Evolutionary conservation across 2,797 vertebrate genomes (phyloP).

Genomic region (Columba guinea): DNA sequence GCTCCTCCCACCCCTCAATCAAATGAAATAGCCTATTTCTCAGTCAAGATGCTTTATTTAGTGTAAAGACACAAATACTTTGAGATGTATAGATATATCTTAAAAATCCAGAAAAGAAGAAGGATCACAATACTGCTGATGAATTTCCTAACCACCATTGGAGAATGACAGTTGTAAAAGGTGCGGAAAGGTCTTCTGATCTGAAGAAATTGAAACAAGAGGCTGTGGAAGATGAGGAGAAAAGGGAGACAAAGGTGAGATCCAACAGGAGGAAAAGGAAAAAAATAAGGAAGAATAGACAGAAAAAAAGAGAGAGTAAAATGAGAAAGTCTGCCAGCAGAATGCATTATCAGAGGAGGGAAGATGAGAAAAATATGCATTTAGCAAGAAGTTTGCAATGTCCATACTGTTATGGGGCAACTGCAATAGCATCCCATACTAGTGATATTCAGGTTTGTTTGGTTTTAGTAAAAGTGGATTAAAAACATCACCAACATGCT

Average conservation of each 20-base stretch:
- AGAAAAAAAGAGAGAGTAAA: neutral
- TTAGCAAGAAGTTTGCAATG: neutral
- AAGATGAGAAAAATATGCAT: neutral
- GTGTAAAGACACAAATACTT: neutral
- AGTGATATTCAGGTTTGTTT: neutral
- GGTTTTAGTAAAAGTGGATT: neutral
- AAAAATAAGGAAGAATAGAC: neutral
- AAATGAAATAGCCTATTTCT: neutral
- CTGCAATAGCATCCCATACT: neutral
- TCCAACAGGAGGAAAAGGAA: accelerated
- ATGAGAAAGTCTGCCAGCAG: neutral
- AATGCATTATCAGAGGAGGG: neutral
- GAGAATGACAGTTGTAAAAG: neutral
- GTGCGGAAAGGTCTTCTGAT: neutral
- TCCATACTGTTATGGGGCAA: neutral
- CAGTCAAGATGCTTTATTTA: neutral
- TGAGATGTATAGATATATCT: neutral
- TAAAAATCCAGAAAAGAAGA: neutral
- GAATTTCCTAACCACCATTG: neutral
- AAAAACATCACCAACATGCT: neutral
- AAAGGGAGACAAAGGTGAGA: neutral
- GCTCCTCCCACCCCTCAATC: neutral
- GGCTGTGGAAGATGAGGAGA: neutral
- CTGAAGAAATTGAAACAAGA: neutral
- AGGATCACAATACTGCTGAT: neutral